A percentile compares a stretch with the other conserved stretches of the same genome.
phyloP scores from a whole-genome alignment of 2,797 vertebrate genomes.

The Sitta carolinensis region DNA sequence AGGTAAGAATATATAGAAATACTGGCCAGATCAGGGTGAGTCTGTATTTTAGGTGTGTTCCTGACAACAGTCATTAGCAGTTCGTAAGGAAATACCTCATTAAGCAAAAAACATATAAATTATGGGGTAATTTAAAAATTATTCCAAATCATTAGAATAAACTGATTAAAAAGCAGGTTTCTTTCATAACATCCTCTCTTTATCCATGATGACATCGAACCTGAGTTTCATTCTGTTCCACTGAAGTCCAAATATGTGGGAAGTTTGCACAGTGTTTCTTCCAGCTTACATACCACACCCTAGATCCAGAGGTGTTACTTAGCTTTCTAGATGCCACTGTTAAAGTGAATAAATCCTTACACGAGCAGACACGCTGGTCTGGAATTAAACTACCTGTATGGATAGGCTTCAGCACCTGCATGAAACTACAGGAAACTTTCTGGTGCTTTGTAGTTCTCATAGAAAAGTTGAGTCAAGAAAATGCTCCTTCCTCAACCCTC shows the following conservation, averaged over 20 bases:
- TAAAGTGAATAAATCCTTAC: background rate
- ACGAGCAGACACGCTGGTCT: background rate
- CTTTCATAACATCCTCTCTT: background rate
- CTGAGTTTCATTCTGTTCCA: background rate
- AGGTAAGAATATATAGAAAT: background rate
- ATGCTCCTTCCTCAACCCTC: background rate
- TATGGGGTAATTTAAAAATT: slow-evolving; percentile 48
- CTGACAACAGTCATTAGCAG: slow-evolving; percentile 43
- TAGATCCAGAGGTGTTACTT: background rate
- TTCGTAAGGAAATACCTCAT: slow-evolving; percentile 53
- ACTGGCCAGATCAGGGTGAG: background rate
- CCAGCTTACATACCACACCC: background rate
- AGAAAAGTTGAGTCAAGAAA: background rate
- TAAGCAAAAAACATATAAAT: slow-evolving; percentile 51
- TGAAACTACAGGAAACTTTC: background rate
- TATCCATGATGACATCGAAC: slow-evolving; percentile 8
- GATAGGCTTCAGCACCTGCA: background rate
- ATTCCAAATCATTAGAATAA: slow-evolving; percentile 18
- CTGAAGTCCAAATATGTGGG: background rate
- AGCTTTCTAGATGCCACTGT: background rate
- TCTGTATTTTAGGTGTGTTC: slow-evolving; percentile 1
- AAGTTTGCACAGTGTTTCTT: background rate
- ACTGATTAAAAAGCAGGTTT: slow-evolving; percentile 39
- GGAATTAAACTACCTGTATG: background rate
- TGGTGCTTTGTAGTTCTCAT: background rate